phyloP scores from a whole-genome alignment of 2,113 vertebrate species.

The Girardinichthys multiradiatus region DNA sequence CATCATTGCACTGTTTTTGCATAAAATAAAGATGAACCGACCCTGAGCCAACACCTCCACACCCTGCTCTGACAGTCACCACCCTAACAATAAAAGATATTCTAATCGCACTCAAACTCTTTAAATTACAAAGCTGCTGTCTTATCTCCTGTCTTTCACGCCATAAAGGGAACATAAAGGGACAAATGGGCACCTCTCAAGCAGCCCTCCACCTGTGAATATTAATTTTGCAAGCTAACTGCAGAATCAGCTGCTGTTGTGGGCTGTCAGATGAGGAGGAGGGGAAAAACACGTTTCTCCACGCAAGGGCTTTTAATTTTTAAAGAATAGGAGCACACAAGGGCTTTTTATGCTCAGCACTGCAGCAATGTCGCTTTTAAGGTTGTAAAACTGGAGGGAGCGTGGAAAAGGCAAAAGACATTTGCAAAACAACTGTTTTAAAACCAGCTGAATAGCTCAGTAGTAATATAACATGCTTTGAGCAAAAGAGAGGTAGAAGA shows the following conservation, averaged over 20 bases:
- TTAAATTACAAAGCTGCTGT: constrained; percentile 66
- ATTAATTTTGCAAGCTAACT: constrained; percentile 72
- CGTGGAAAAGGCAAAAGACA: constrained; percentile 47
- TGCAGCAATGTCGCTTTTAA: constrained; percentile 46
- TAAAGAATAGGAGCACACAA: constrained; percentile 76
- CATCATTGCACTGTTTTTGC: constrained; percentile 68
- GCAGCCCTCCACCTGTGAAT: constrained; percentile 65
- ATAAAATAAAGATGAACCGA: constrained; percentile 46
- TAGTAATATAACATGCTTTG: constrained; percentile 35
- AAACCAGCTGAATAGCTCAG: constrained; percentile 47
- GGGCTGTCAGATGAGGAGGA: constrained; percentile 56
- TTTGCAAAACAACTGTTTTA: constrained; percentile 67
- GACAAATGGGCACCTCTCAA: constrained; percentile 49
- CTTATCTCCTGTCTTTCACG: constrained; percentile 54
- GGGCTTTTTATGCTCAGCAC: constrained; percentile 74
- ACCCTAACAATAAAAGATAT: constrained; percentile 60
- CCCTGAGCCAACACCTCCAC: constrained; percentile 34
- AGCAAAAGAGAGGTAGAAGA: constrained; percentile 36
- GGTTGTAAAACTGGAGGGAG: constrained; percentile 42
- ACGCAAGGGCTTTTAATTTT: constrained; percentile 79
- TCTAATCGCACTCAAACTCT: constrained; percentile 60
- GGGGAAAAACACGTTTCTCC: constrained; percentile 42
- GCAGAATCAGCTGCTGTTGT: constrained; percentile 63
- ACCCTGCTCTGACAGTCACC: constrained; percentile 41
- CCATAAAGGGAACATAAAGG: constrained; percentile 63